phyloP scores from a whole-genome alignment of 2,888 invertebrate species.

The Bombylius major region DNA sequence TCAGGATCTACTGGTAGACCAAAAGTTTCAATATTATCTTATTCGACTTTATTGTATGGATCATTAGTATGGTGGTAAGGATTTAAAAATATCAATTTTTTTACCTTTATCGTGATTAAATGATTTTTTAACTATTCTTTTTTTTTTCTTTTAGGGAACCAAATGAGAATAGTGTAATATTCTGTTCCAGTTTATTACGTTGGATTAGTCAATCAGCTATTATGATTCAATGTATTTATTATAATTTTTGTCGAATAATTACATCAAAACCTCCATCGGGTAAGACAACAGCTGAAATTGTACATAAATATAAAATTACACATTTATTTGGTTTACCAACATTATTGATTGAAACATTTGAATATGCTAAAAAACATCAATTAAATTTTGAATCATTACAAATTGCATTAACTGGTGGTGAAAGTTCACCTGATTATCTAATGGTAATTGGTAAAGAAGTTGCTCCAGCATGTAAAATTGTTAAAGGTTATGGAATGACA shows the following conservation, averaged over 20 bases:
- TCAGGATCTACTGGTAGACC: slow-evolving; percentile 4
- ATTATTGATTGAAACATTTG: neutral
- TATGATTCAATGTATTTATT: neutral
- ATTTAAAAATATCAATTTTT: neutral
- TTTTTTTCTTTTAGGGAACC: neutral
- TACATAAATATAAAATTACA: slow-evolving; percentile 1
- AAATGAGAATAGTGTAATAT: neutral
- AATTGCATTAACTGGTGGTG: neutral
- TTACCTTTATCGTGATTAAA: neutral
- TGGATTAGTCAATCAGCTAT: slow-evolving; percentile 1
- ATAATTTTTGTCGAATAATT: neutral
- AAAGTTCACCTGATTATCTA: neutral
- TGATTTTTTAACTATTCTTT: neutral
- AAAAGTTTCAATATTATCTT: slow-evolving; percentile 1
- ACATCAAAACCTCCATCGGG: neutral
- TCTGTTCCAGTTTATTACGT: neutral
- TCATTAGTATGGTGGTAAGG: neutral
- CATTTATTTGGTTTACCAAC: slow-evolving; percentile 2
- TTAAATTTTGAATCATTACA: neutral
- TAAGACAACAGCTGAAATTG: neutral
- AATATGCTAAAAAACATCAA: neutral
- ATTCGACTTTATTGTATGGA: neutral
- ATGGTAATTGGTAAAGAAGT: neutral
- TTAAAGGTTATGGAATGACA: slow-evolving; percentile 9
- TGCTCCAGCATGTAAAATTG: neutral